Conservation (phyloP, 2,888 invertebrate genomes). For the Nycteola revayana region DNA sequence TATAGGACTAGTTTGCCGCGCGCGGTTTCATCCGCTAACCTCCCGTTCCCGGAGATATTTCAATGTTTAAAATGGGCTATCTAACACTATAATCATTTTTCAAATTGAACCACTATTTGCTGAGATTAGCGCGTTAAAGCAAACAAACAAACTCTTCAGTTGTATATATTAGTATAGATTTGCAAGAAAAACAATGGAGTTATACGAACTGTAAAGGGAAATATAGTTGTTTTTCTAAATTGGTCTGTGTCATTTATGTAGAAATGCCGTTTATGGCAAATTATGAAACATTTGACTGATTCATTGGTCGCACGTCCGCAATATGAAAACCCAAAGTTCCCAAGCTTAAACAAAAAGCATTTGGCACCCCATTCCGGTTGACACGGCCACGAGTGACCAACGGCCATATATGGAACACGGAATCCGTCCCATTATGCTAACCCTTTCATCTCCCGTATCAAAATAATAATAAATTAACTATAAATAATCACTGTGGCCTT, state of each 20-base stretch:
- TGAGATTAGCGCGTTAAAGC: too few species aligned
- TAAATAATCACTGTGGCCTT: slow-evolving; percentile 65
- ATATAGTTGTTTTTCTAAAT: not conserved
- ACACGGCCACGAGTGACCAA: slow-evolving; percentile 54
- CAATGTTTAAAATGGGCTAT: too few species aligned
- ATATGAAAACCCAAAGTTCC: slow-evolving; percentile 34
- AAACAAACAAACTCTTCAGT: too few species aligned
- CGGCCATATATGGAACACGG: slow-evolving; percentile 62
- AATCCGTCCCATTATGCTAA: slow-evolving; percentile 60
- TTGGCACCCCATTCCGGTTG: slow-evolving; percentile 43
- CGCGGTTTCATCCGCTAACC: too few species aligned
- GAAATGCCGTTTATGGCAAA: too few species aligned
- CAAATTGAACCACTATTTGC: too few species aligned
- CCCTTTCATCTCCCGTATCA: slow-evolving; percentile 77
- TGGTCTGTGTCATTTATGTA: not conserved
- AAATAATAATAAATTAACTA: slow-evolving; percentile 80
- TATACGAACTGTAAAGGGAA: too few species aligned
- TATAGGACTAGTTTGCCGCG: too few species aligned
- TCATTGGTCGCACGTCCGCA: slow-evolving; percentile 12
- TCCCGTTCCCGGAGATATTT: too few species aligned
- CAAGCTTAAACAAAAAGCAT: slow-evolving; percentile 46
- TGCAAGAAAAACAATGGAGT: too few species aligned
- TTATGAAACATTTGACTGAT: slow-evolving; percentile 9
- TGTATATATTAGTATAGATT: too few species aligned
- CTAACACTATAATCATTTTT: too few species aligned